Percentiles rank a stretch among this genome's conserved stretches.
Conservation (phyloP, 1,140 invertebrate species). For the Neocloeon triangulifer region DNA sequence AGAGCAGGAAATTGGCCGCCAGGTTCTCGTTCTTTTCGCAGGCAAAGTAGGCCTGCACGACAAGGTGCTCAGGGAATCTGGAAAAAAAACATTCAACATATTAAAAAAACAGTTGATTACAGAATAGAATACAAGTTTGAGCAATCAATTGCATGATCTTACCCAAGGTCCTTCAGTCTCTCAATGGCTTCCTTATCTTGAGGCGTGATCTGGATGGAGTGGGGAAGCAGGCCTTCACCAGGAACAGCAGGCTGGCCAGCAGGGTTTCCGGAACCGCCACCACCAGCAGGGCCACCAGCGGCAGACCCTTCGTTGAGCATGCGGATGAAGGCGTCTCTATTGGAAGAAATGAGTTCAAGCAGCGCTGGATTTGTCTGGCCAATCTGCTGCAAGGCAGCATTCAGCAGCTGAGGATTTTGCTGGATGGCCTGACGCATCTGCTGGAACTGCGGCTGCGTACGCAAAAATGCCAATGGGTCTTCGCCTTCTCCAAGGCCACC, state of each 20-base stretch:
- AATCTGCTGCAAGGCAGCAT: constrained; percentile 33
- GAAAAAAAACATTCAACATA: too few relatives aligned
- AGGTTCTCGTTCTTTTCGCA: constrained; percentile 98
- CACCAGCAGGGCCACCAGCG: neutral
- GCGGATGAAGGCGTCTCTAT: constrained; percentile 5
- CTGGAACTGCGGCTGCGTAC: constrained; percentile 35
- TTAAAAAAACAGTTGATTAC: too few relatives aligned
- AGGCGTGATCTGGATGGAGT: constrained; percentile 56
- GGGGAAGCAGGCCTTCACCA: constrained; percentile 13
- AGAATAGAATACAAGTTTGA: too few relatives aligned
- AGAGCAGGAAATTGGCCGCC: constrained; percentile 91
- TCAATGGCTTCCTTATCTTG: constrained; percentile 96
- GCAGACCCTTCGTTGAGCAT: constrained; percentile 2
- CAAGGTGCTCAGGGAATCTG: constrained; percentile 93
- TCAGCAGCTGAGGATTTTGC: constrained; percentile 30
- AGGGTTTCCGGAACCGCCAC: neutral
- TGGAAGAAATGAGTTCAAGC: constrained; percentile 24
- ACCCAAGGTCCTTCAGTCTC: too few relatives aligned
- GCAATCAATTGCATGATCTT: too few relatives aligned
- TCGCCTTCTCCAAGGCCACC: constrained; percentile 5
- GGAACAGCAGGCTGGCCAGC: neutral
- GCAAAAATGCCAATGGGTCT: constrained; percentile 29
- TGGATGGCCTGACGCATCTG: constrained; percentile 29
- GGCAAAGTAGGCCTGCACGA: constrained; percentile 97
- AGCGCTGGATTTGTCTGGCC: constrained; percentile 34